These are phyloP conservation scores for Heloderma charlesbogerti DNA, from an alignment of 2,113 vertebrate species.

Conservation along the genomic window DNA sequence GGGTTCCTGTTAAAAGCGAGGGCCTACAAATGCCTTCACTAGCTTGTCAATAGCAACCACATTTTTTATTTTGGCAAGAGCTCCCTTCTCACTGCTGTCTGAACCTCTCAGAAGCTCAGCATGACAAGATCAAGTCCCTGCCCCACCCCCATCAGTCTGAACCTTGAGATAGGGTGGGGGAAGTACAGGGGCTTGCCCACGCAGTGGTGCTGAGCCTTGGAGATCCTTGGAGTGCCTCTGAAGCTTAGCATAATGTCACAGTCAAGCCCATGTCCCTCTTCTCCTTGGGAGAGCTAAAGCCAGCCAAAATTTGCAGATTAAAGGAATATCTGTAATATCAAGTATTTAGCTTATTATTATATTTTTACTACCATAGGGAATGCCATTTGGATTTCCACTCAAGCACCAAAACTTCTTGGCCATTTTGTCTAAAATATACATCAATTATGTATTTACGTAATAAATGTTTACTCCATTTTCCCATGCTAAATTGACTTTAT, in stretches of 20 bases:
- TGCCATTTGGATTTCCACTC: background rate
- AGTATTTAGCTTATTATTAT: background rate
- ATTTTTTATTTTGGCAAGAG: too few species aligned
- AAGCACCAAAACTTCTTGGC: background rate
- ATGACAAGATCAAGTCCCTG: too few species aligned
- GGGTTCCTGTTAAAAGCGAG: background rate
- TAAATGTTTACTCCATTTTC: too few species aligned
- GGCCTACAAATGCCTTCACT: too few species aligned
- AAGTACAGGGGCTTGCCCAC: too few species aligned
- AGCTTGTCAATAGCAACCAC: too few species aligned
- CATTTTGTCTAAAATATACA: background rate
- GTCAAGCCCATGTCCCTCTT: too few species aligned
- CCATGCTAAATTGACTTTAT: too few species aligned
- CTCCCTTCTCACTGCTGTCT: too few species aligned
- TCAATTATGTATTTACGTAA: background rate
- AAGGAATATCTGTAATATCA: background rate
- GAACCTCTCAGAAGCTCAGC: too few species aligned
- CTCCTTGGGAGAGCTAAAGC: background rate
- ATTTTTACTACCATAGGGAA: background rate
- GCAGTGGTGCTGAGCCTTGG: background rate
- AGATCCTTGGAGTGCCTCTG: background rate
- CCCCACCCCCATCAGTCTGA: background rate
- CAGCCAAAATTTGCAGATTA: slow-evolving; percentile 1
- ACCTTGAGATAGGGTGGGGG: background rate
- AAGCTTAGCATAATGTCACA: background rate